Percentiles rank a stretch among this genome's conserved stretches.
Conservation (phyloP, 1,140 invertebrate species). For the Zaprionus ornatus region DNA sequence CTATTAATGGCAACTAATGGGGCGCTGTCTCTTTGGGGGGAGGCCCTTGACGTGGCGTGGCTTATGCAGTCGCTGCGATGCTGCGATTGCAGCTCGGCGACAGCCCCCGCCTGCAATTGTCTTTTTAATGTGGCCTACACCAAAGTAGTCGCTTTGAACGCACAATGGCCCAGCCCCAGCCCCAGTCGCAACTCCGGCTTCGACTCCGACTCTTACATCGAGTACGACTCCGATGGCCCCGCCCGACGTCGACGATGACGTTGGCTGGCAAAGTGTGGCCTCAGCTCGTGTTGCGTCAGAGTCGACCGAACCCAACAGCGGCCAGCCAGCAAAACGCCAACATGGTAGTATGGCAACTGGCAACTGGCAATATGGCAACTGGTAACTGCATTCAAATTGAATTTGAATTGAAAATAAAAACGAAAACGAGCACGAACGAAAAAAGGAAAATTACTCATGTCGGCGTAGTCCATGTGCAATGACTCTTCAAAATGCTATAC, state of each 20-base stretch:
- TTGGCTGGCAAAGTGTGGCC: constrained; percentile 10
- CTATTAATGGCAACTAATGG: constrained; percentile 62
- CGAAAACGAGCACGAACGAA: constrained; percentile 11
- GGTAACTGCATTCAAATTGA: constrained; percentile 67
- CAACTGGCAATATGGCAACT: constrained; percentile 59
- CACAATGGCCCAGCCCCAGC: constrained; percentile 63
- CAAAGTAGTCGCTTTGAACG: constrained; percentile 45
- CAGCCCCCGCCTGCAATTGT: constrained; percentile 52
- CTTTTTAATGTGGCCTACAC: constrained; percentile 54
- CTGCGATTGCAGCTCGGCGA: constrained; percentile 49
- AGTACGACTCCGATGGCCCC: neutral
- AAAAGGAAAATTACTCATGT: constrained; percentile 47
- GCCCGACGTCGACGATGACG: neutral
- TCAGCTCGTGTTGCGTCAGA: constrained; percentile 28
- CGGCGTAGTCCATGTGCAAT: constrained; percentile 66
- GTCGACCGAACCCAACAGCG: constrained; percentile 14
- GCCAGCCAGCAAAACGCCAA: constrained; percentile 50
- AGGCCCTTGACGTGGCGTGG: constrained; percentile 20
- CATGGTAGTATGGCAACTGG: constrained; percentile 66
- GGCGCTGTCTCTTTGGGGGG: constrained; percentile 28
- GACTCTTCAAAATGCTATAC: constrained; percentile 68
- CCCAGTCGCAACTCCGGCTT: constrained; percentile 1
- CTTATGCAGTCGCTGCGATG: constrained; percentile 46
- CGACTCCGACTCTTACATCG: neutral
- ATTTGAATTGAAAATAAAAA: constrained; percentile 62